Evolutionary conservation across 2,888 invertebrate genomes (phyloP).

Genomic region (Stenoptilia bipunctidactyla): DNA sequence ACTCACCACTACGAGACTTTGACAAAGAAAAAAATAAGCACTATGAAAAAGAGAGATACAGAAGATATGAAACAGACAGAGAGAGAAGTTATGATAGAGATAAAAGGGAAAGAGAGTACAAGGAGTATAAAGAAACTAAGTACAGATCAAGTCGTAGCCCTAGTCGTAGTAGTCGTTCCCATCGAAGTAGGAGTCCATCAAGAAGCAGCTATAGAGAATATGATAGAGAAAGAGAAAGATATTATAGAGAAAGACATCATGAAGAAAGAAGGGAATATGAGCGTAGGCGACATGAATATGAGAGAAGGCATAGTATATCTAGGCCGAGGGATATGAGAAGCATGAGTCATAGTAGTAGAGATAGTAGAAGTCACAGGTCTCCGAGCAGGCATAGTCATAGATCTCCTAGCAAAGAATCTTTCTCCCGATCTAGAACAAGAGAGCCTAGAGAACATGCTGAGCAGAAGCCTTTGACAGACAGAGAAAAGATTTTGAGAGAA

Average conservation of each 20-base stretch:
- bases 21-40: constrained; percentile 10
- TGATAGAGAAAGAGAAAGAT: constrained; percentile 16
- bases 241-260: constrained; percentile 20
- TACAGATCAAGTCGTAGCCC: constrained; percentile 27
- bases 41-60: constrained; percentile 19
- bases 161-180: constrained; percentile 22
- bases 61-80: constrained; percentile 18
- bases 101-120: constrained; percentile 14
- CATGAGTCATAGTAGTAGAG: constrained; percentile 12
- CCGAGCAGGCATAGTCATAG: not conserved
- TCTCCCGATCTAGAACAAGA: constrained; percentile 12
- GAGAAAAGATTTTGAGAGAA: constrained; percentile 57
- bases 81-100: constrained; percentile 21
- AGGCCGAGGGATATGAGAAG: constrained; percentile 22
- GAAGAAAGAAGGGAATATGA: constrained; percentile 27
- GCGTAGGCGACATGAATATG: constrained; percentile 30
- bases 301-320: constrained; percentile 27
- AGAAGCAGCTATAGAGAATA: constrained; percentile 21
- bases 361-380: constrained; percentile 15
- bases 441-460: constrained; percentile 17
- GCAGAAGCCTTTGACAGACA: constrained; percentile 40
- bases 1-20: not conserved
- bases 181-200: constrained; percentile 28
- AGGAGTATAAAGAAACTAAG: constrained; percentile 20
- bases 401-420: not conserved